Evolutionary conservation across 2,888 invertebrate species (phyloP), one percentile per base, ranked within the genome.

Genomic region (Malthinus flaveolus): DNA sequence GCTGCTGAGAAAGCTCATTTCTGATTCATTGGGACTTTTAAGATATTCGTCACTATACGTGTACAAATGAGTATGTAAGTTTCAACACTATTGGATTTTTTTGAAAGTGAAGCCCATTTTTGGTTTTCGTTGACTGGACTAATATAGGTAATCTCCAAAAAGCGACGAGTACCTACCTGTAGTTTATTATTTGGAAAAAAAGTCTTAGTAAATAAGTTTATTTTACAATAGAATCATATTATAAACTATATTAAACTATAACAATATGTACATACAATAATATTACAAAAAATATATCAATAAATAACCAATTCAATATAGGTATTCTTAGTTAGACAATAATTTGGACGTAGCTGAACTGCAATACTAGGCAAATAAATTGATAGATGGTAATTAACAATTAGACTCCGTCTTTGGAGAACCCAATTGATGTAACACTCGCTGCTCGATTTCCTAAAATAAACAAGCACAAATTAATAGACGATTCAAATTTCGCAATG

Each of bases 381-480:
- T 23, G 57, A 57, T 61, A 35, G 10, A 55, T 33, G 9, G n/a
- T 44, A 33, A 10, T 68, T 66, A 78, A 66, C 78, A 78, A 63
- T 76, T 72, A 39, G 78, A 78, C 67, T 77, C 78, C 70, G 76
- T 77, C 70, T 77, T 74, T 68, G 77, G 78, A 63, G 73, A 72
- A 64, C 78, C 78, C 71, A 78, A 70, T 67, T 79, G 78, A 70
- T 79, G 79, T 56, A 76, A 77, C 64, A 79, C 78, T 71, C 75
- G 75, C 71, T 78, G 78, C 71, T 80, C 79, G 73, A 80, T 80
- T 78, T 78, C 75, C 80, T 80, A 71, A 46, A 72, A 71, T 33
- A 58, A 36, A 51, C 7, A 47, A 42, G 23, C 12, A 15, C 13
- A 15, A 15, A 42, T 42, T 15, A 42, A 23, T 23, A 23, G 23